Evolutionary conservation across 2,113 vertebrate genomes (phyloP).

Genomic region (Grammomys surdaster): DNA sequence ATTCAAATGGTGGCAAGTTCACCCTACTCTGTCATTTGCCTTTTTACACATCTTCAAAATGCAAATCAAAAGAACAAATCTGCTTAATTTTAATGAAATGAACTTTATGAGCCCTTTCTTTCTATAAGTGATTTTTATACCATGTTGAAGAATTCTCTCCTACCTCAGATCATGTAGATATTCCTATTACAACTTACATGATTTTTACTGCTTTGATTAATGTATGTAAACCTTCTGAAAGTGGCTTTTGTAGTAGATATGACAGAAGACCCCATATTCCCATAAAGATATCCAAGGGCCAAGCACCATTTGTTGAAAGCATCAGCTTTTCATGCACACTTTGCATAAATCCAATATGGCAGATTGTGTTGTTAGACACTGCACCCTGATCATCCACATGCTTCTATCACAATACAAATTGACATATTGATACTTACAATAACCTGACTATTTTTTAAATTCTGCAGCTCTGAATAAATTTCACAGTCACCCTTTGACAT

Average conservation of each 20-base stretch:
- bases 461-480: not conserved
- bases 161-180: not conserved
- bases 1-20: conserved; percentile 3
- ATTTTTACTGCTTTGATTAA: not conserved
- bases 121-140: not conserved
- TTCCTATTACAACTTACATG: not conserved
- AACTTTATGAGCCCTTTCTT: not conserved
- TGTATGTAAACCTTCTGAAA: not conserved
- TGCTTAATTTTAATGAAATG: conserved; percentile 27
- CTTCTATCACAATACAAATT: not conserved
- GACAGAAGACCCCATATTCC: not conserved
- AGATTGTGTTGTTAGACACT: not conserved
- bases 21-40: not conserved
- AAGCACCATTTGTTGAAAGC: not conserved
- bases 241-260: conserved; percentile 23
- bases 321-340: not conserved
- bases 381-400: not conserved
- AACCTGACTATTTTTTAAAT: conserved; percentile 1
- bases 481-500: conserved; percentile 16
- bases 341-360: not conserved
- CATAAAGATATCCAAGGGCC: not conserved
- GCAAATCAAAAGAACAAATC: not conserved
- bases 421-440: not conserved
- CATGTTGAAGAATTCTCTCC: not conserved
- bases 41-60: not conserved